Base-by-base conservation (phyloP, 2,113 vertebrate genomes). In the Macquaria australasica region DNA sequence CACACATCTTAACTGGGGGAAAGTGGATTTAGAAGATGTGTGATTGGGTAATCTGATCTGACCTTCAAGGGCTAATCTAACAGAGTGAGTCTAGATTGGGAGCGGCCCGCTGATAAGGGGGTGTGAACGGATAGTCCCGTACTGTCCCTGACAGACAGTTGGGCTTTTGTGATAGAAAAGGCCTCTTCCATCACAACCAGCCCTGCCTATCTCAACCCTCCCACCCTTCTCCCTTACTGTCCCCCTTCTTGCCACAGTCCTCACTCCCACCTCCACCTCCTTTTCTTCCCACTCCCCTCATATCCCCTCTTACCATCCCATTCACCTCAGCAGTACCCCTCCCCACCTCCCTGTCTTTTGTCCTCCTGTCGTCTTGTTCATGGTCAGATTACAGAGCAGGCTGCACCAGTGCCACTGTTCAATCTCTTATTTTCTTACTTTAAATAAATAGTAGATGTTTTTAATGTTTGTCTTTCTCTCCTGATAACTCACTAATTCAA, bases 141-240 rank as follows among this genome's bases (percentile, higher is more conserved):
- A 66, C 72, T 81, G 80, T 87, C 82, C 25, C 87, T 84, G 73
- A 85, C 77, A 87, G 84, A 91, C 89, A 89, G 87, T 88, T 16
- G 56, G 71, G 85, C 91, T 91, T 92, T 93, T 93, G 93, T 93
- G 68, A 86, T 82, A 74, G 77, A 79, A 85, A 87, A 89, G 23
- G 64, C 8, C 58, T 79, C 71, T 41, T 79, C 81, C 81, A 70
- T 89, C 79, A 58, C 56, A 37, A 45, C 68, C 59, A 64, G 58
- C 34, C 8, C 71, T 68, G 62, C 45, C 75, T 79, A 25, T 81
- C 59, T 83, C 43, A 23, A 16, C 73, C 43, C 62, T 77, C 68
- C 62, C 64, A 48, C 60, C 63, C 63, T 60, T 85, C 53, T 77
- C 73, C 62, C 73, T 76, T 76, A 81, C 73, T 48, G 14, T 20